Evolutionary conservation across 2,888 invertebrate genomes (phyloP), one percentile per base, ranked within the genome.

Genomic region (Orchesella flavescens): DNA sequence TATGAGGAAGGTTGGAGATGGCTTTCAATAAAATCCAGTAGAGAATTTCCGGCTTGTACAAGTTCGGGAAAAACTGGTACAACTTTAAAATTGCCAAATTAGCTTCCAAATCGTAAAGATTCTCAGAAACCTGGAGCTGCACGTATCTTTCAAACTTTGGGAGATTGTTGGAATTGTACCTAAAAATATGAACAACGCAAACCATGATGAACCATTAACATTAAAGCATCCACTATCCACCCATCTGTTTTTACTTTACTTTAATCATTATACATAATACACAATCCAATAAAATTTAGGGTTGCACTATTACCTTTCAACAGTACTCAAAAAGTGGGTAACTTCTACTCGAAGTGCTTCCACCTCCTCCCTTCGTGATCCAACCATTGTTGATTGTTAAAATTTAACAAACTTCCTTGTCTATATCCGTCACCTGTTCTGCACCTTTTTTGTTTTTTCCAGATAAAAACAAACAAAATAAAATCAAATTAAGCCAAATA

Each of bases 91-190:
- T 96, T 1, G 98, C 97, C 88, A 99, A 92, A 90, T 99, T 98
- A 0, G 99, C 98, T 91, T 99, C 99, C 89, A 99, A 92, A 90
- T 99, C 98, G 89, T 99, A 98, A 0, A 95, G 94, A 91, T 98
- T 97, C 89, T 98, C 97, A 86, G 94, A 93, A 0, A 96, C 95
- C 90, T 99, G 98, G 89, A 96, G 94, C 89, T 96, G 95, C 13
- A 99, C 96, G 90, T 99, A 99, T 81, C 94, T 93, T 90, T 98
- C 97, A 87, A 99, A 91, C 13, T 95, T 95, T 86, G 94, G 93
- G 63, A 98, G 92, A 91, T 99, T 98, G 84, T 97, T 97, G 21
- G 98, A 98, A 91, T 99, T 99, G 90, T 99, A 99, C 89, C 98
- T 97, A 89, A 68, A 91, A 90, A 59, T 7, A 23, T 10, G 43